Percentiles rank a stretch among this genome's conserved stretches.
phyloP scores from a whole-genome alignment of 2,888 invertebrate genomes.

The Papilio protenor region DNA sequence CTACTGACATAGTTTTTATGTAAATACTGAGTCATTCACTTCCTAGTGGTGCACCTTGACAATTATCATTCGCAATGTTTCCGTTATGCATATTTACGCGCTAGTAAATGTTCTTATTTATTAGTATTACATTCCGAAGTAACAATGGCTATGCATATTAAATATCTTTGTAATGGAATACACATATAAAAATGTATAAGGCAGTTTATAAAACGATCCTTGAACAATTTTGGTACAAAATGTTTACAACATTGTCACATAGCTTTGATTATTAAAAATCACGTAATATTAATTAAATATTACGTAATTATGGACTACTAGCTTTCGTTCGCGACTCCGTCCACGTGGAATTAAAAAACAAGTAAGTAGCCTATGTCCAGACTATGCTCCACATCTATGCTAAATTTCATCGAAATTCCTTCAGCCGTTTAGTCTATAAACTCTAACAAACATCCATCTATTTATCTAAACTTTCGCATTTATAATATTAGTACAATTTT shows the following conservation, averaged over 20 bases:
- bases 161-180: background rate
- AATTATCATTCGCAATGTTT: conserved; percentile 16
- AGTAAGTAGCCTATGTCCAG: no score
- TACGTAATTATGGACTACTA: no score
- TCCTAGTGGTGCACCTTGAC: conserved; percentile 35
- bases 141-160: background rate
- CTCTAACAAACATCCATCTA: no score
- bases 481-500: no score
- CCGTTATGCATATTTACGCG: conserved; percentile 2
- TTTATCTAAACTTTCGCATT: no score
- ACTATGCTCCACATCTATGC: no score
- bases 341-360: no score
- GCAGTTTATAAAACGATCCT: background rate
- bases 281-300: no score
- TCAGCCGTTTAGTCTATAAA: no score
- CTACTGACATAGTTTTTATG: conserved; percentile 42
- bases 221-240: background rate
- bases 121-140: background rate
- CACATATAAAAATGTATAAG: background rate
- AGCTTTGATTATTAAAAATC: no score
- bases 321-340: no score
- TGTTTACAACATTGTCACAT: background rate
- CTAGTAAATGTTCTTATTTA: background rate
- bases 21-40: conserved; percentile 39
- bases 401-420: no score